These are phyloP conservation scores for Euplexia lucipara DNA, from an alignment of 2,888 invertebrate genomes.

Conservation along the genomic window DNA sequence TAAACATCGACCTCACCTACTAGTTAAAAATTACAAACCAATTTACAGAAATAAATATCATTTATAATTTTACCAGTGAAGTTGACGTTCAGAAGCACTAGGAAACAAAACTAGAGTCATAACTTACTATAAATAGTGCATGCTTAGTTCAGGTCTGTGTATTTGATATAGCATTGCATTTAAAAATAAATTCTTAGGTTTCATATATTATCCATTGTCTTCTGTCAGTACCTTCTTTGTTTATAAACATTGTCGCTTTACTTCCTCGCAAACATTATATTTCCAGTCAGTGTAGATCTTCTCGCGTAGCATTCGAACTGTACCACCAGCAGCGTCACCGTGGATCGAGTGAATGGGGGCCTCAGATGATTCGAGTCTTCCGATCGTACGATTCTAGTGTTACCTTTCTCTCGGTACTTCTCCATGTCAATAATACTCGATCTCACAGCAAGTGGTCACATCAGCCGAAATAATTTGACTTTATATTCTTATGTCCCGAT, in stretches of 20 bases:
- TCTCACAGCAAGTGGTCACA: conserved; percentile 61
- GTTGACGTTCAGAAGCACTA: not conserved
- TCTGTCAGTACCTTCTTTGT: conserved; percentile 78
- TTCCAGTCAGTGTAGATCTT: conserved; percentile 72
- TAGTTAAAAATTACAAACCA: too few relatives aligned
- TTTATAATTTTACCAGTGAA: too few relatives aligned
- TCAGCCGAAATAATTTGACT: conserved; percentile 51
- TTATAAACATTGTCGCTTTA: conserved; percentile 83
- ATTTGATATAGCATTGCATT: conserved; percentile 48
- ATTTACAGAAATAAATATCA: too few relatives aligned
- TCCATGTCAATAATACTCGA: conserved; percentile 74
- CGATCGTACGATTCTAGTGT: conserved; percentile 68
- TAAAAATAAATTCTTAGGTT: conserved; percentile 61
- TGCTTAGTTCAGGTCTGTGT: conserved; percentile 36
- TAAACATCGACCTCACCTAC: too few relatives aligned
- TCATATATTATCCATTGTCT: conserved; percentile 68
- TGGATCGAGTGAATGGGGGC: conserved; percentile 70
- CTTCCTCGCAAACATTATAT: conserved; percentile 76
- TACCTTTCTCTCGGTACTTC: conserved; percentile 73
- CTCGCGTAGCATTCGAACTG: conserved; percentile 72
- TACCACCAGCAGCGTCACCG: conserved; percentile 65
- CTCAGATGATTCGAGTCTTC: conserved; percentile 72
- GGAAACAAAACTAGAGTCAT: not conserved
- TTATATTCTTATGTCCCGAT: conserved; percentile 63
- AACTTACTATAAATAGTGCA: conserved; percentile 29